phyloP scores from a whole-genome alignment of 2,113 vertebrate genomes.

The Gymnorhina tibicen region DNA sequence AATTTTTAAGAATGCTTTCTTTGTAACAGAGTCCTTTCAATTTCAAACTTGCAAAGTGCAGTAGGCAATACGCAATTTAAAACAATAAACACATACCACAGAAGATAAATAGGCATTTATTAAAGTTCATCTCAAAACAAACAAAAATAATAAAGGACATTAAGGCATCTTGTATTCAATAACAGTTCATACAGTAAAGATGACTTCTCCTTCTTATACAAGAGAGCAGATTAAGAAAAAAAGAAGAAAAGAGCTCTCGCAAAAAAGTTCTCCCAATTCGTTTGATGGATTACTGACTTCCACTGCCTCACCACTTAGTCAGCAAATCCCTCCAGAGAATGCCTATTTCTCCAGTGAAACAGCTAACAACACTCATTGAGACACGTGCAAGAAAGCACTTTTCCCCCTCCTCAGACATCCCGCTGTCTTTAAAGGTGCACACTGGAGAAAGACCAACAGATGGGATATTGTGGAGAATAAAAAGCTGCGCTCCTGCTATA shows the following conservation, averaged over 20 bases:
- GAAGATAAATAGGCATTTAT: slow-evolving; percentile 67
- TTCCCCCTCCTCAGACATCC: background rate
- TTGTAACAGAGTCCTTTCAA: background rate
- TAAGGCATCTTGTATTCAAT: slow-evolving; percentile 70
- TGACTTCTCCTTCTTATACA: slow-evolving; percentile 19
- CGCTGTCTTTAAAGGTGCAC: background rate
- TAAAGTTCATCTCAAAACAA: slow-evolving; percentile 53
- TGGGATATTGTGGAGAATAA: background rate
- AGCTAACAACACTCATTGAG: background rate
- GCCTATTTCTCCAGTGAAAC: background rate
- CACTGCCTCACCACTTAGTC: background rate
- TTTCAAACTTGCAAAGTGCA: background rate
- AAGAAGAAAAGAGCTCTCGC: background rate
- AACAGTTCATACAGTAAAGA: slow-evolving; percentile 17
- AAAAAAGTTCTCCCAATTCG: background rate
- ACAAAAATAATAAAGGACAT: slow-evolving; percentile 60
- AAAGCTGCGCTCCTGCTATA: background rate
- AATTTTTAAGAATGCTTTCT: background rate
- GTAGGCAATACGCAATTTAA: background rate
- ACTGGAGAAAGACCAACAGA: background rate
- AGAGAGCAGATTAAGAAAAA: background rate
- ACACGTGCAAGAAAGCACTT: background rate
- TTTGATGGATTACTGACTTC: background rate
- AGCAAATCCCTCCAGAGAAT: background rate
- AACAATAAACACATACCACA: background rate